A percentile compares a stretch with the other conserved stretches of the same genome.
phyloP scores from a whole-genome alignment of 2,113 vertebrate genomes.

The Lota lota region DNA sequence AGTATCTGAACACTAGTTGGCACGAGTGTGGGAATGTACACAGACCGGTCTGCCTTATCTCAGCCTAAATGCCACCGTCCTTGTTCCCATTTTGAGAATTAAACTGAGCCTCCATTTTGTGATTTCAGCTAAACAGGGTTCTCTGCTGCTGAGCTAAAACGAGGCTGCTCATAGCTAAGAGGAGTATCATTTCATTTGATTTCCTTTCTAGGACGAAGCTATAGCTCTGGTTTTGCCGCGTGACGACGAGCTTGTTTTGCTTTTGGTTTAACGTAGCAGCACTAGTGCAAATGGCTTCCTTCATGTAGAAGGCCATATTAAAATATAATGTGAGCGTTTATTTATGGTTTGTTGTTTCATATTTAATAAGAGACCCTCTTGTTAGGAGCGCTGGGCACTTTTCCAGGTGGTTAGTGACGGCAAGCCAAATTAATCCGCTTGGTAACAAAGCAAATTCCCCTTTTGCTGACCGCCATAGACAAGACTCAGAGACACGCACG shows the following conservation, averaged over 20 bases:
- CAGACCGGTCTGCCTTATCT: slow-evolving; percentile 19
- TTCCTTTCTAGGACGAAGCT: neutral
- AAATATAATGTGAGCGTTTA: slow-evolving; percentile 44
- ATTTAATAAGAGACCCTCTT: slow-evolving; percentile 63
- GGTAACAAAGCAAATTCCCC: slow-evolving; percentile 73
- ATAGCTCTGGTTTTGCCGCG: neutral
- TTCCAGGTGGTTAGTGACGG: slow-evolving; percentile 60
- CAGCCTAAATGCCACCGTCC: slow-evolving; percentile 42
- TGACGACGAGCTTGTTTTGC: neutral
- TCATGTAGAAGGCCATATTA: slow-evolving; percentile 18
- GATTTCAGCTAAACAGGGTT: slow-evolving; percentile 15
- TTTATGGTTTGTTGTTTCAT: slow-evolving; percentile 60
- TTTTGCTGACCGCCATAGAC: slow-evolving; percentile 62
- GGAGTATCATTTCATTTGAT: neutral
- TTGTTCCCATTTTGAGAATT: slow-evolving; percentile 42
- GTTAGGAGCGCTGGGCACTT: slow-evolving; percentile 48
- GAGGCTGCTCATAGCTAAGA: neutral
- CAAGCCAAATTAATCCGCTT: slow-evolving; percentile 72
- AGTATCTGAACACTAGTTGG: too few relatives aligned
- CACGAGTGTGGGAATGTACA: too few relatives aligned
- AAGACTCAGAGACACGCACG: slow-evolving; percentile 24
- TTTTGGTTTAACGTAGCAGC: neutral
- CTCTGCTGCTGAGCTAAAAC: neutral
- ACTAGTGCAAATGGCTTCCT: slow-evolving; percentile 17
- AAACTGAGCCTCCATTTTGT: slow-evolving; percentile 46